These are phyloP conservation scores for Squalus acanthias DNA, from an alignment of 2,797 vertebrate species.

Conservation along the genomic window DNA sequence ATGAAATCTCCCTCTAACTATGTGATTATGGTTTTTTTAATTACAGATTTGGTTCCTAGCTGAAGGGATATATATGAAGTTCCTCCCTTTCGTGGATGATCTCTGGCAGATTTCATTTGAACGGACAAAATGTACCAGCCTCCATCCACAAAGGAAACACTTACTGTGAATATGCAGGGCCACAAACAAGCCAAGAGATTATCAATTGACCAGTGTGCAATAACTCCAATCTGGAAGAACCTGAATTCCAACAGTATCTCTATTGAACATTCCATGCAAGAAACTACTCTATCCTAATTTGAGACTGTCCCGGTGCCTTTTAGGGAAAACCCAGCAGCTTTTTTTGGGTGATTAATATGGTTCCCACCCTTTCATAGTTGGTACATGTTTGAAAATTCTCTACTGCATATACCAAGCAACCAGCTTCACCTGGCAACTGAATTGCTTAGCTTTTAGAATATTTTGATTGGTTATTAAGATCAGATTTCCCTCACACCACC, in stretches of 20 bases:
- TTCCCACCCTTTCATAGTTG: not conserved
- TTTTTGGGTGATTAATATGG: not conserved
- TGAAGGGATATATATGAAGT: not conserved
- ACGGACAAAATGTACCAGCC: not conserved
- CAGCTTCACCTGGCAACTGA: not conserved
- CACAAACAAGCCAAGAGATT: not conserved
- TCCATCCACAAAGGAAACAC: not conserved
- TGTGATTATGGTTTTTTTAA: not conserved
- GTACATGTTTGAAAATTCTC: not conserved
- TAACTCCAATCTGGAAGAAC: not conserved
- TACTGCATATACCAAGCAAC: not conserved
- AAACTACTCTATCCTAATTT: no score
- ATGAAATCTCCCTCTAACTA: not conserved
- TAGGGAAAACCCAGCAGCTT: not conserved
- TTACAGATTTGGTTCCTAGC: constrained; percentile 15
- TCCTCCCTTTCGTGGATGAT: not conserved
- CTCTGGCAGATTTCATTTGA: not conserved
- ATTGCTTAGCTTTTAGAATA: not conserved
- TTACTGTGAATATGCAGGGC: not conserved
- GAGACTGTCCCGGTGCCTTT: not conserved
- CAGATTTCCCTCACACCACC: not conserved
- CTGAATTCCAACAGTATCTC: not conserved
- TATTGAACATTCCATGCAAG: not conserved
- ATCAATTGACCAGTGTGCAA: not conserved
- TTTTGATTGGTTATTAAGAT: not conserved